Evolutionary conservation across 2,797 vertebrate genomes (phyloP), one percentile per base, ranked within the genome.

Genomic region (Gymnothorax javanicus): DNA sequence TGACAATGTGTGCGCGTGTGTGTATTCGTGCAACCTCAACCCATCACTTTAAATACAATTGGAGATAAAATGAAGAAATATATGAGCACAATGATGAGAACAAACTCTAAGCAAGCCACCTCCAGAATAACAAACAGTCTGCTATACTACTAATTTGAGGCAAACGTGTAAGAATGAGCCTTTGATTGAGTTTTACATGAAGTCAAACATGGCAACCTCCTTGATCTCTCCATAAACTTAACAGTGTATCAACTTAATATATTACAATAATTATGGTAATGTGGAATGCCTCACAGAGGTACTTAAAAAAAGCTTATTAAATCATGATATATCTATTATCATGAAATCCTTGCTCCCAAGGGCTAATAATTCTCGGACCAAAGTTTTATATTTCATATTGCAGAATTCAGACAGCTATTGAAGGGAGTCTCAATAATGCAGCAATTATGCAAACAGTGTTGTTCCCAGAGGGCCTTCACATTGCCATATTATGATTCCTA

Each of bases 241-340:
- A n/a, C n/a, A 43, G 33, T 43, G 33, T 43, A 12, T 11, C 12
- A 43, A 7, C 13, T 33, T 58, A 67, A 43, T 56, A 90, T 89
- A 90, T 87, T 33, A 91, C 82, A 89, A 90, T 89, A 90, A 71
- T 82, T 0, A 59, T 20, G 43, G 90, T 87, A 90, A 88, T 86
- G 69, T 57, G 86, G 87, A 89, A 93, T 86, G 84, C 43, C 54
- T n/a, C 15, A 5, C 64, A n/a, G 64, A 73, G 88, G 90, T 73
- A 73, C 69, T 84, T 91, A 85, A 60, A 52, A 0, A 27, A 89
- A 89, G 33, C 67, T 8, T 77, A 89, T 87, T 84, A 90, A 82
- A 57, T 77, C 59, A 64, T 87, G 87, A 59, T 60, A 13, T 83
- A 69, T 56, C 84, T 87, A 84, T 73, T 52, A 89, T 60, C 67